Evolutionary conservation across 2,888 invertebrate species (phyloP).

Genomic region (Chironomus riparius): DNA sequence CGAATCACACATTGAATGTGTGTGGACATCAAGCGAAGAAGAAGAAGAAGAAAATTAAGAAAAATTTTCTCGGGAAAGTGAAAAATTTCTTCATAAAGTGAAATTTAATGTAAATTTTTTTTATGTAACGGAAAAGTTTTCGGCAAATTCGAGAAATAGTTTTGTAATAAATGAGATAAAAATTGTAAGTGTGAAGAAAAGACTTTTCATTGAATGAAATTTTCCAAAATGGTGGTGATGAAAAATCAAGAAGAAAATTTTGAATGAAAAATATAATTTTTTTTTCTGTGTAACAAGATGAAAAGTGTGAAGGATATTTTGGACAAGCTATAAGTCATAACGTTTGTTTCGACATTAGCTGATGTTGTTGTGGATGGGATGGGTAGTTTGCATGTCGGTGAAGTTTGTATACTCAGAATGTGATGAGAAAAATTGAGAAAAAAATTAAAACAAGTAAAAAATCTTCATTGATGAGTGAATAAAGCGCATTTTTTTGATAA

Average conservation of each 20-base stretch:
- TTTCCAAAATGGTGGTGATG: slow-evolving; percentile 22
- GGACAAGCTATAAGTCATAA: not conserved
- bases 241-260: slow-evolving; percentile 13
- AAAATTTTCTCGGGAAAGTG: not conserved
- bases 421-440: too few relatives aligned
- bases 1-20: not conserved
- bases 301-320: slow-evolving; percentile 9
- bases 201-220: not conserved
- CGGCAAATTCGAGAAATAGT: not conserved
- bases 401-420: too few relatives aligned
- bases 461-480: too few relatives aligned
- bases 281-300: not conserved
- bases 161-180: not conserved
- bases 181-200: not conserved
- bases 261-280: not conserved
- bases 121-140: not conserved
- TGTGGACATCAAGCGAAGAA: too few relatives aligned
- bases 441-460: too few relatives aligned
- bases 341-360: too few relatives aligned
- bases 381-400: too few relatives aligned
- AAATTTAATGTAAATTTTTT: not conserved
- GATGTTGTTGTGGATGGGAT: too few relatives aligned
- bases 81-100: not conserved
- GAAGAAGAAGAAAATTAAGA: not conserved
- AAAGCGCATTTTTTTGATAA: too few relatives aligned